phyloP scores from a whole-genome alignment of 2,797 vertebrate genomes.

The Sebastiscus tertius region DNA sequence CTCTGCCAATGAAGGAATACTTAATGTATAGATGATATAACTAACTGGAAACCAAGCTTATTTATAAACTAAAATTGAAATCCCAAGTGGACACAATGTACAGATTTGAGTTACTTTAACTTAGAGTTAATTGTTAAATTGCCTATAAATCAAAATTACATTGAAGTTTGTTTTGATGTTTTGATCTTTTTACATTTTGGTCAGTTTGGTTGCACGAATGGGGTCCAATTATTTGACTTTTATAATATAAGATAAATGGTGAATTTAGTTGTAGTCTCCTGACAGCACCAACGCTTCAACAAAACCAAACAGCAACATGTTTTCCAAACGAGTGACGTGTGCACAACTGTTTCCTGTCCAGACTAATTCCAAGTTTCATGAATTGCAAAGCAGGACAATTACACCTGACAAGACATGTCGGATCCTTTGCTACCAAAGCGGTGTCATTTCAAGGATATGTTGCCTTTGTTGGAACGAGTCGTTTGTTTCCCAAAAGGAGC shows the following conservation, averaged over 20 bases:
- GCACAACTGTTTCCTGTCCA: background rate
- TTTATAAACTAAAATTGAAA: background rate
- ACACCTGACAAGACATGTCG: background rate
- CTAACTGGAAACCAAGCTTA: background rate
- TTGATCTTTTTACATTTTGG: too few species aligned
- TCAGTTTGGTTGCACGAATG: background rate
- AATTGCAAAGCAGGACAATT: slow-evolving; percentile 45
- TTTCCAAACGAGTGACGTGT: background rate
- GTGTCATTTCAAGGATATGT: slow-evolving; percentile 34
- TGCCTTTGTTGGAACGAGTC: slow-evolving; percentile 27
- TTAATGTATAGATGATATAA: background rate
- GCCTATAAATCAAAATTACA: background rate
- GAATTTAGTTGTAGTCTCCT: background rate
- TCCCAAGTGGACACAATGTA: background rate
- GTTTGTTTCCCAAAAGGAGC: slow-evolving; percentile 35
- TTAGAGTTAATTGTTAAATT: background rate
- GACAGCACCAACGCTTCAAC: background rate
- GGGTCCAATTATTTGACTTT: background rate
- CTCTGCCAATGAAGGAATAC: background rate
- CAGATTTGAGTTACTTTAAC: background rate
- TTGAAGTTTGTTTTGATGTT: background rate
- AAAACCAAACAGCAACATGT: background rate
- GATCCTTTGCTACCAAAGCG: background rate
- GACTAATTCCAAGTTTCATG: slow-evolving; percentile 33
- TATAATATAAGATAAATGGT: background rate